Evolutionary conservation across 1,140 invertebrate genomes (phyloP), one percentile per base, ranked within the genome.

Genomic region (Drosophila bocki): DNA sequence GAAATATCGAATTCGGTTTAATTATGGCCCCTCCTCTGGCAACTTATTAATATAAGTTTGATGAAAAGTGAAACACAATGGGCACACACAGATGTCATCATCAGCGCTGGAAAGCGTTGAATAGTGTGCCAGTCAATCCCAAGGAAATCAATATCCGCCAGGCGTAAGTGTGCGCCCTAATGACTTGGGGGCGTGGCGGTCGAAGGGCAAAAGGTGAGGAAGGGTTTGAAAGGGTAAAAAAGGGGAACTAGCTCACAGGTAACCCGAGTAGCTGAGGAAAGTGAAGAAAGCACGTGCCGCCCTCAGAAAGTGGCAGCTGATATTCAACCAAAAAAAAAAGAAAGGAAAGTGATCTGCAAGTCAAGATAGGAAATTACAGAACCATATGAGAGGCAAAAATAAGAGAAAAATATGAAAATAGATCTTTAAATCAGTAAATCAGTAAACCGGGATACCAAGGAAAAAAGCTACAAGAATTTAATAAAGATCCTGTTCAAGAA

Each of bases 11-110:
- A 91, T 90, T 90, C 82, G 68, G 75, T 82, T 91, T 90, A 90
- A 90, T 90, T 90, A 85, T 62, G 84, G 59, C 75, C 61, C 78
- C 53, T 65, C 75, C 63, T 47, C 39, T 68, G 50, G 11, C 51
- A 80, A 85, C 54, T 91, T 91, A 90, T 90, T 90, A 90, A 90
- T 90, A 90, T 90, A 90, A 90, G 63, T 84, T 90, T 88, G 85
- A 85, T 82, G 85, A 81, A 87, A 87, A 87, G 84, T 87, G 84
- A 87, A 87, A 90, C 78, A 81, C 81, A 90, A 82, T 84, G 74
- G 62, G 76, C 77, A 45, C 6, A 33, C 57, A 68, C 80, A 90
- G 85, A 90, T 84, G 81, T 80, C 80, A 78, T 67, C 62, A 45
- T 45, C 48, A 8, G 15, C 12, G 29, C 37, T 70, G 48, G 26